Evolutionary conservation across 2,797 vertebrate genomes (phyloP).

Genomic region (Salarias fasciatus): DNA sequence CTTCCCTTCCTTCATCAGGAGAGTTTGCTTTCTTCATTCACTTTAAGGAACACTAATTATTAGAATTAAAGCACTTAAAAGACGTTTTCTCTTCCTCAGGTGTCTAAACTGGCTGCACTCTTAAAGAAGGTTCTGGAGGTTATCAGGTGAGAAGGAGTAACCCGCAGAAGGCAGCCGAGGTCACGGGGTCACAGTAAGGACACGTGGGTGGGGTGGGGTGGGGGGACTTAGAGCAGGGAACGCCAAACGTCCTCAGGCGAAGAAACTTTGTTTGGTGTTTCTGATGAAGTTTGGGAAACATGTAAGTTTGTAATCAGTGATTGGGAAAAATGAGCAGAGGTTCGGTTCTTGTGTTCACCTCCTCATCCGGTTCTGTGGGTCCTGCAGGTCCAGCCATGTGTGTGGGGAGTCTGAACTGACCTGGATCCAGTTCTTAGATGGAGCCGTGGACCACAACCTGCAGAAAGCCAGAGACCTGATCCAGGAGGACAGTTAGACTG

Average conservation of each 20-base stretch:
- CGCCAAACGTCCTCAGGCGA: not conserved
- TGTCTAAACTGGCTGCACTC: constrained; percentile 84
- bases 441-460: constrained; percentile 89
- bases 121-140: constrained; percentile 89
- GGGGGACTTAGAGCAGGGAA: too few species aligned
- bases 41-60: too few species aligned
- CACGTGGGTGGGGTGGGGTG: too few species aligned
- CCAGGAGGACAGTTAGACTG: constrained; percentile 72
- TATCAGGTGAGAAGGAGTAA: constrained; percentile 81
- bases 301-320: too few species aligned
- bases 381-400: constrained; percentile 87
- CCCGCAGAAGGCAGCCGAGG: too few species aligned
- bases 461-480: constrained; percentile 87
- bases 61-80: too few species aligned
- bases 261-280: not conserved
- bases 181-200: too few species aligned
- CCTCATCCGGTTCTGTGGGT: too few species aligned
- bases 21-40: too few species aligned
- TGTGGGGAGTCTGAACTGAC: constrained; percentile 86
- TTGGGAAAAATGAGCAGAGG: too few species aligned
- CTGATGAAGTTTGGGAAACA: not conserved
- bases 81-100: constrained; percentile 75
- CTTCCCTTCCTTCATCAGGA: too few species aligned
- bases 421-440: constrained; percentile 90
- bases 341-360: too few species aligned